These are phyloP conservation scores for Calameuta pallipes DNA, from an alignment of 2,888 invertebrate species.

Conservation along the genomic window DNA sequence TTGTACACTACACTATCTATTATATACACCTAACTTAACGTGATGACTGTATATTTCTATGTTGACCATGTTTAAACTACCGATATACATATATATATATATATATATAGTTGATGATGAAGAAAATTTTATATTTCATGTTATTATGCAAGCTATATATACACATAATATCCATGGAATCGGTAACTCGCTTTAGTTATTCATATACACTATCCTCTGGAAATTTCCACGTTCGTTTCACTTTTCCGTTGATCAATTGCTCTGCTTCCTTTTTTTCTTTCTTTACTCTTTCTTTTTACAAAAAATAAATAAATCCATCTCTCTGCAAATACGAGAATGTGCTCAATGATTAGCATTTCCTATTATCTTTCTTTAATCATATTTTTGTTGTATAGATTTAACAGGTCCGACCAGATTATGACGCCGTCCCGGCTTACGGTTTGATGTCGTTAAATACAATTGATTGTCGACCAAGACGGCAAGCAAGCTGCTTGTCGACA, in stretches of 20 bases:
- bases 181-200: background rate
- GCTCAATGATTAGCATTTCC: background rate
- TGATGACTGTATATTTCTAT: constrained; percentile 63
- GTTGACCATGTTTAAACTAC: constrained; percentile 55
- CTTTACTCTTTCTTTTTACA: background rate
- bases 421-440: background rate
- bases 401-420: background rate
- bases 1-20: constrained; percentile 25
- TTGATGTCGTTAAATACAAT: background rate
- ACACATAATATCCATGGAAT: background rate
- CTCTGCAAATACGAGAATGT: background rate
- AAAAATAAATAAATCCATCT: background rate
- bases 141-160: constrained; percentile 38
- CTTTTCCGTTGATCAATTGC: background rate
- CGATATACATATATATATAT: constrained; percentile 36
- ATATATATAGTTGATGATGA: constrained; percentile 60
- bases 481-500: constrained; percentile 25
- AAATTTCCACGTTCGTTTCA: constrained; percentile 8
- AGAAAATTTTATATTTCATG: constrained; percentile 63
- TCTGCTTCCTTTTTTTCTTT: background rate
- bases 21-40: constrained; percentile 37
- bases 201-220: constrained; percentile 6
- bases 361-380: background rate
- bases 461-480: background rate
- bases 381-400: background rate